phyloP scores from a whole-genome alignment of 1,140 invertebrate genomes.

The Bombus difficillimus region DNA sequence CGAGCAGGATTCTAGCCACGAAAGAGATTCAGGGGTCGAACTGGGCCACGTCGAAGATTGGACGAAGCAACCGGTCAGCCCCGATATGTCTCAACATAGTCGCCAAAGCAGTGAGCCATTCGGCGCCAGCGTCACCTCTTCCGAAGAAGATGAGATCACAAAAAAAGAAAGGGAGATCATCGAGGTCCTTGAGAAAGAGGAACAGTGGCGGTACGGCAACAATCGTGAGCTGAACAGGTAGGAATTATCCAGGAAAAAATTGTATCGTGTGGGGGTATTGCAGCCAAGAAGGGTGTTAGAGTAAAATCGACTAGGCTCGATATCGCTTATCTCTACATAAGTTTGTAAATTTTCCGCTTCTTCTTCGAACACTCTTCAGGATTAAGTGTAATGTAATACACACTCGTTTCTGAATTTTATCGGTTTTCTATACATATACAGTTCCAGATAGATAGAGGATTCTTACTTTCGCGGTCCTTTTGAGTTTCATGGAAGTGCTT shows the following conservation, averaged over 20 bases:
- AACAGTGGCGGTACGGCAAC: constrained; percentile 83
- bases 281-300: neutral
- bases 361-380: neutral
- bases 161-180: constrained; percentile 89
- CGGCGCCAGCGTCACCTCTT: constrained; percentile 85
- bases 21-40: constrained; percentile 89
- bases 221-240: constrained; percentile 78
- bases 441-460: neutral
- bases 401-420: neutral
- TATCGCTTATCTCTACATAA: constrained; percentile 1
- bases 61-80: constrained; percentile 85
- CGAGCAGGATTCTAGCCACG: constrained; percentile 81
- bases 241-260: neutral
- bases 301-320: constrained; percentile 26
- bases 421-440: constrained; percentile 6
- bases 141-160: constrained; percentile 88
- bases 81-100: constrained; percentile 88
- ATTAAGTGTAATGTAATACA: neutral
- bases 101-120: constrained; percentile 90
- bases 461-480: neutral
- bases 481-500: neutral
- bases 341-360: neutral
- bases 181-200: constrained; percentile 87
- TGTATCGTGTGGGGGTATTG: neutral
- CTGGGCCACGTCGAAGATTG: constrained; percentile 84